Evolutionary conservation across 1,140 invertebrate species (phyloP).

Genomic region (Vollenhovia emeryi): DNA sequence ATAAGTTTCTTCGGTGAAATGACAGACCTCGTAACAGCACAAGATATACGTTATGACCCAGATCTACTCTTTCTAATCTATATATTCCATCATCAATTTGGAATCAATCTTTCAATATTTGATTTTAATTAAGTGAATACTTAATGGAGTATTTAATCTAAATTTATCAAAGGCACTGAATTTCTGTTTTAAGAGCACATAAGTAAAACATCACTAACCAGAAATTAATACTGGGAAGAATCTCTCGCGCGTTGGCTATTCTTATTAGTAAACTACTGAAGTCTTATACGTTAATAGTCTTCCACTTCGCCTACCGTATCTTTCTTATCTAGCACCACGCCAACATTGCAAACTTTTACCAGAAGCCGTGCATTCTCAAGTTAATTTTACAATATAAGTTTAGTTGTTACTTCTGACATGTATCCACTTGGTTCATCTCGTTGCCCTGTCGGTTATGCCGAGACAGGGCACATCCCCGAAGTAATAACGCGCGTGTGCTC

Average conservation of each 20-base stretch:
- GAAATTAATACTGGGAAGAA: neutral
- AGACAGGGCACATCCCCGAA: neutral
- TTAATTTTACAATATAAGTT: slow-evolving; percentile 8
- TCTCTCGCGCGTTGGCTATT: neutral
- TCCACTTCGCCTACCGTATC: neutral
- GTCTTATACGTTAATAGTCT: neutral
- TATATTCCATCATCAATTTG: neutral
- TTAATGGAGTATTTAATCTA: neutral
- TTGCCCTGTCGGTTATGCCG: neutral
- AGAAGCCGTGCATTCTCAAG: neutral
- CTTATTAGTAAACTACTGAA: neutral
- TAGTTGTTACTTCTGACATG: neutral
- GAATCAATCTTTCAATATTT: neutral
- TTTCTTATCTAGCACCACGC: neutral
- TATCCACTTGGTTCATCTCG: neutral
- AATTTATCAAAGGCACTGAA: neutral
- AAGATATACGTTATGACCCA: slow-evolving; percentile 15
- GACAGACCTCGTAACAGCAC: neutral
- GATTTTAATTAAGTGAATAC: neutral
- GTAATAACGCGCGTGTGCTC: neutral
- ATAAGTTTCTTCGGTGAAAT: neutral
- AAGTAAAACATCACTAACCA: neutral
- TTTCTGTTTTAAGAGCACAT: neutral
- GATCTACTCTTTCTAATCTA: neutral
- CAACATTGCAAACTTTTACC: slow-evolving; percentile 1